Percentiles rank a stretch among this genome's conserved stretches.
phyloP scores from a whole-genome alignment of 2,888 invertebrate genomes.

The Noctua pronuba region DNA sequence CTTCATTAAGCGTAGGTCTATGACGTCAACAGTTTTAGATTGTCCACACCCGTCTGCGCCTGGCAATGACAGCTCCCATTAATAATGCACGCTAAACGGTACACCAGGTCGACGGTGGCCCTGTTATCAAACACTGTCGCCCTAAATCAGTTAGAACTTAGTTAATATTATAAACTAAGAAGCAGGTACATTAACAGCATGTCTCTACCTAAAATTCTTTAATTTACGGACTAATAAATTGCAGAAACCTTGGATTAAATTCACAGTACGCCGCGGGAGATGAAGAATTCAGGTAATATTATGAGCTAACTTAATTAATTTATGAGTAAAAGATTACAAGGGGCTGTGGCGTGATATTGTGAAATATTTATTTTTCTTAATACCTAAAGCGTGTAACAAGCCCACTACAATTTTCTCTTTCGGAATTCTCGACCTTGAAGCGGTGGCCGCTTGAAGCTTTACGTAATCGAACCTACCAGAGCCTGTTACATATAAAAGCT shows the following conservation, averaged over 20 bases:
- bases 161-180: slow-evolving; percentile 15
- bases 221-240: slow-evolving; percentile 60
- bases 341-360: slow-evolving; percentile 63
- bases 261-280: slow-evolving; percentile 57
- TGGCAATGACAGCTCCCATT: slow-evolving; percentile 46
- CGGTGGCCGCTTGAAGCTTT: slow-evolving; percentile 36
- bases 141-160: slow-evolving; percentile 7
- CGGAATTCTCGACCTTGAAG: slow-evolving; percentile 49
- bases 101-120: background rate
- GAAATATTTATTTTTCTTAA: slow-evolving; percentile 59
- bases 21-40: slow-evolving; percentile 45
- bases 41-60: slow-evolving; percentile 19
- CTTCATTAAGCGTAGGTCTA: slow-evolving; percentile 56
- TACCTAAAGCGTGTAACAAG: slow-evolving; percentile 29
- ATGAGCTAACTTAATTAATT: slow-evolving; percentile 72
- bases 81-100: slow-evolving; percentile 39
- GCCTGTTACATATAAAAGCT: slow-evolving; percentile 46
- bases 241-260: slow-evolving; percentile 57
- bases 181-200: slow-evolving; percentile 10
- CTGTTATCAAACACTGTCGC: slow-evolving; percentile 21
- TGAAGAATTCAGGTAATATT: slow-evolving; percentile 66
- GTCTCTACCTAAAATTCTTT: slow-evolving; percentile 37
- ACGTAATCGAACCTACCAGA: slow-evolving; percentile 48
- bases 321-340: slow-evolving; percentile 71
- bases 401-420: slow-evolving; percentile 41